These are phyloP conservation scores for Malacosoma neustria DNA, from an alignment of 2,888 invertebrate species.

Conservation along the genomic window DNA sequence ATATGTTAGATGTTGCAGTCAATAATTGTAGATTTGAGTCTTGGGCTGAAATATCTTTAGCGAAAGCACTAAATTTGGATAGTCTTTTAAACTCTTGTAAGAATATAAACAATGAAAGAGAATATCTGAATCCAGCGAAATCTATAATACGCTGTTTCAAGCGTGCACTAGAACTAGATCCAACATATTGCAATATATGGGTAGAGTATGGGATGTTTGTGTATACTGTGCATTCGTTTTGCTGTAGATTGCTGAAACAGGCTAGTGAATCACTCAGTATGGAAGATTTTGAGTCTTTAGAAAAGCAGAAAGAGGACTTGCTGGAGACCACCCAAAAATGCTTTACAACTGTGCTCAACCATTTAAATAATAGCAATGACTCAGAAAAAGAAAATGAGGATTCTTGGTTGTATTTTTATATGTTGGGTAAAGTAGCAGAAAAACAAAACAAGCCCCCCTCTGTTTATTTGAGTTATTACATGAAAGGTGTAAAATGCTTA, in stretches of 20 bases:
- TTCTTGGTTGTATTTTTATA: slow-evolving; percentile 94
- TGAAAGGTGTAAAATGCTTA: slow-evolving; percentile 84
- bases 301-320: slow-evolving; percentile 86
- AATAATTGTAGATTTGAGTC: slow-evolving; percentile 89
- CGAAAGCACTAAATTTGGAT: slow-evolving; percentile 85
- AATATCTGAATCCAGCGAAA: slow-evolving; percentile 80
- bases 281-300: slow-evolving; percentile 83
- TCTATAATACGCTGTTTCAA: slow-evolving; percentile 87
- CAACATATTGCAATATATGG: slow-evolving; percentile 85
- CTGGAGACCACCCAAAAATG: slow-evolving; percentile 85
- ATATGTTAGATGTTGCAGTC: slow-evolving; percentile 86
- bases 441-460: slow-evolving; percentile 85
- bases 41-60: slow-evolving; percentile 93
- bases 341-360: slow-evolving; percentile 81
- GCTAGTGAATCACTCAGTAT: slow-evolving; percentile 84
- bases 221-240: slow-evolving; percentile 92
- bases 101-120: slow-evolving; percentile 73
- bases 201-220: slow-evolving; percentile 94
- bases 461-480: slow-evolving; percentile 85
- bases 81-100: slow-evolving; percentile 85
- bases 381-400: slow-evolving; percentile 83
- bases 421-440: slow-evolving; percentile 96
- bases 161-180: slow-evolving; percentile 84
- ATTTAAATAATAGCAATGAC: slow-evolving; percentile 69
- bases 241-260: slow-evolving; percentile 88